Conservation (phyloP, 2,113 vertebrate species). For the Leucoraja erinaceus region DNA sequence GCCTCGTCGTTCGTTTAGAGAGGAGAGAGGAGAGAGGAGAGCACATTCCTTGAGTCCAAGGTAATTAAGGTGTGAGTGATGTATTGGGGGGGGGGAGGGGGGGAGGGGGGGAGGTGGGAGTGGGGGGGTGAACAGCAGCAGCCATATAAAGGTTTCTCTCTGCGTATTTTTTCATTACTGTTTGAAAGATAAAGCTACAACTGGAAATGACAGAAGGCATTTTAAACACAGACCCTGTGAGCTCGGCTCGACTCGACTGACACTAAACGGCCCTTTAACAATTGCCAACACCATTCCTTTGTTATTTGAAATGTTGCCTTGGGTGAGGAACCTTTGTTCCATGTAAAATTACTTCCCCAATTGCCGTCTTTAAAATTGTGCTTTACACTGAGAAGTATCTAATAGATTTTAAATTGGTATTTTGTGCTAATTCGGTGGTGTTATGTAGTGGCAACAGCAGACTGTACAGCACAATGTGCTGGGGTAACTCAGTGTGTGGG, state of each 20-base stretch:
- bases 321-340: not conserved
- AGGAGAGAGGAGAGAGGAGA: not conserved
- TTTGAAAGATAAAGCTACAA: constrained; percentile 5
- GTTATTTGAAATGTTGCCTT: not conserved
- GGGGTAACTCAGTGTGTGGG: too few species aligned
- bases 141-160: not conserved
- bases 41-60: not conserved
- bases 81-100: too few species aligned
- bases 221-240: not conserved
- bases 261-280: too few species aligned
- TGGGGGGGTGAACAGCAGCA: not conserved
- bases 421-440: not conserved
- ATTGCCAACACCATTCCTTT: not conserved
- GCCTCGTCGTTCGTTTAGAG: not conserved
- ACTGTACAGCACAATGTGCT: too few species aligned
- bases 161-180: not conserved
- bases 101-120: too few species aligned
- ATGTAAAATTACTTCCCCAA: not conserved
- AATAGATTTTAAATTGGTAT: not conserved
- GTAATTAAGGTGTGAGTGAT: not conserved
- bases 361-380: not conserved
- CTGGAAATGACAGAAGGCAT: not conserved
- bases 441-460: not conserved
- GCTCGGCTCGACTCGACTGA: not conserved
- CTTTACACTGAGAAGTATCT: not conserved